Evolutionary conservation across 2,888 invertebrate species (phyloP).

Genomic region (Hydropsyche betteni): DNA sequence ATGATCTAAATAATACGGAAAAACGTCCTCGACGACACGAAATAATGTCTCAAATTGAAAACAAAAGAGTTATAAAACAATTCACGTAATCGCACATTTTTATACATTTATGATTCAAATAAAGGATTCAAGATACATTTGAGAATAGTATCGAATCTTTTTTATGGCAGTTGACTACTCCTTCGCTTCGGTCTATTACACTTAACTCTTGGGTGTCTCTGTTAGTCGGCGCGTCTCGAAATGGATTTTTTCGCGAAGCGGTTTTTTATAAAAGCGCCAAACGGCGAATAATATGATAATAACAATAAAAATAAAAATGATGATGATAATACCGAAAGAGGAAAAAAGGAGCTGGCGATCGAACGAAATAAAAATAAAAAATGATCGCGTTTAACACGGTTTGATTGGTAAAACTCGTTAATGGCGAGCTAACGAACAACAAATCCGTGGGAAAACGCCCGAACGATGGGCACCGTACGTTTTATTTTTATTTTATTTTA

Average conservation of each 20-base stretch:
- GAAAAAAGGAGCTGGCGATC: too few species aligned
- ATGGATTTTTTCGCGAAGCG: slow-evolving; percentile 5
- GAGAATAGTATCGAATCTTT: too few species aligned
- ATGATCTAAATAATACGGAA: background rate
- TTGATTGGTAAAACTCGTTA: slow-evolving; percentile 43
- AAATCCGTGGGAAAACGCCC: slow-evolving; percentile 35
- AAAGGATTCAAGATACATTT: too few species aligned
- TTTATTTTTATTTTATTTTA: slow-evolving; percentile 13
- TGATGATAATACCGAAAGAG: background rate
- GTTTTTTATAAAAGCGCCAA: slow-evolving; percentile 19
- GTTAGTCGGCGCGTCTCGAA: background rate
- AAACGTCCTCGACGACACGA: too few species aligned
- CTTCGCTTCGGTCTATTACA: slow-evolving; percentile 1
- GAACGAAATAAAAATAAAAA: slow-evolving; percentile 11
- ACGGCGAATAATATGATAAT: slow-evolving; percentile 24
- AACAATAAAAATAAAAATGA: slow-evolving; percentile 21
- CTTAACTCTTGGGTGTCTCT: slow-evolving; percentile 21
- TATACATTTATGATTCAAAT: too few species aligned
- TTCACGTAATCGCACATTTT: too few species aligned
- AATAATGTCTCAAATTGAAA: too few species aligned
- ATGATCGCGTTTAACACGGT: slow-evolving; percentile 34
- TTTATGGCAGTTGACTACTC: too few species aligned
- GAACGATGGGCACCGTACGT: slow-evolving; percentile 9
- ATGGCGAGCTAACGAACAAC: slow-evolving; percentile 33
- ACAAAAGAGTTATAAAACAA: too few species aligned